phyloP scores from a whole-genome alignment of 2,797 vertebrate species.

The Antrozous pallidus region DNA sequence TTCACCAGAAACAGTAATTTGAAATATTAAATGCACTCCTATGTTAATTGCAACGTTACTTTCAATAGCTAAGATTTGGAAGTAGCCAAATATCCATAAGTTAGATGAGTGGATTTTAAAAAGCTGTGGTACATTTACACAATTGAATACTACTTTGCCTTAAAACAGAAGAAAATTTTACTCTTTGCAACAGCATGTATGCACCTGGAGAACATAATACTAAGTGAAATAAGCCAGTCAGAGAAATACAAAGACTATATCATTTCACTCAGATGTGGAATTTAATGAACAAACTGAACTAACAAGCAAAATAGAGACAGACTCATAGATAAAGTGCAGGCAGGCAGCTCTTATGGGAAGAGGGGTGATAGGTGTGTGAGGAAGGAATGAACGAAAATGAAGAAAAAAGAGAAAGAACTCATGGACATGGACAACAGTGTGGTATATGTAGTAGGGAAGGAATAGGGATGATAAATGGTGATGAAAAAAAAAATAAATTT shows the following conservation, averaged over 20 bases:
- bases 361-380: too few species aligned
- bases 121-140: not conserved
- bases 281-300: not conserved
- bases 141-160: not conserved
- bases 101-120: not conserved
- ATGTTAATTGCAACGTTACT: not conserved
- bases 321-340: not conserved
- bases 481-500: not conserved
- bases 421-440: not conserved
- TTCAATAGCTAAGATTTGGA: not conserved
- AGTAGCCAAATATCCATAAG: not conserved
- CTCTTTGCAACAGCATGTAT: not conserved
- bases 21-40: not conserved
- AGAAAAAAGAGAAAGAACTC: not conserved
- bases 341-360: not conserved
- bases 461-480: not conserved
- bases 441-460: not conserved
- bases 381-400: not conserved
- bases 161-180: not conserved
- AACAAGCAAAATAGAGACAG: not conserved
- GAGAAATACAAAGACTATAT: not conserved
- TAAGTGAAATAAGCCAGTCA: not conserved
- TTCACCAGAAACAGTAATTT: not conserved
- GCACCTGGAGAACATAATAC: not conserved
- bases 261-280: not conserved